Percentiles rank a stretch among this genome's conserved stretches.
These are phyloP conservation scores for Ctenopoma multispine DNA, from an alignment of 2,797 vertebrate genomes.

Conservation along the genomic window DNA sequence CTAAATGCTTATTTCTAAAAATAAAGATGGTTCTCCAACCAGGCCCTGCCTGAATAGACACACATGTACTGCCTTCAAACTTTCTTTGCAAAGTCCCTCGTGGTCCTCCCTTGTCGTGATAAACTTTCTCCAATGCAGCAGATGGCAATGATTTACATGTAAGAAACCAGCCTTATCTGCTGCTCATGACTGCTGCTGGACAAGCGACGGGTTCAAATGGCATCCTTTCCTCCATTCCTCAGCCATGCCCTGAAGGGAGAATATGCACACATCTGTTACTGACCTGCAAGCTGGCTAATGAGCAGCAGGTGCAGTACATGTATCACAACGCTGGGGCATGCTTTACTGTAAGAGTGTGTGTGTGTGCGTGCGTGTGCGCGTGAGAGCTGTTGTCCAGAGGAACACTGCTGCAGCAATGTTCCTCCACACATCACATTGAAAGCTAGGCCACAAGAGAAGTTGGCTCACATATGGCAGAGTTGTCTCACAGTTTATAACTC, in stretches of 20 bases:
- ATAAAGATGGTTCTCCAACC: conserved; percentile 15
- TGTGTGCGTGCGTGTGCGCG: background rate
- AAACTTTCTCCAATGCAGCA: conserved; percentile 59
- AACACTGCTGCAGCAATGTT: conserved; percentile 10
- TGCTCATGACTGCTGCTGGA: conserved; percentile 57
- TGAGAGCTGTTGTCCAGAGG: conserved; percentile 16
- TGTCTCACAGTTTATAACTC: background rate
- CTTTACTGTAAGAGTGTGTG: background rate
- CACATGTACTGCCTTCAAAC: conserved; percentile 31
- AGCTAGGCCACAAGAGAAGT: background rate
- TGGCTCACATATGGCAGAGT: conserved; percentile 3
- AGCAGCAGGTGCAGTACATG: conserved; percentile 63
- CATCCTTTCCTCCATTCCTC: conserved; percentile 25
- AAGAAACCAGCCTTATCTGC: conserved; percentile 65
- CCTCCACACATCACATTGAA: background rate
- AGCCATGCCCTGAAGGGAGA: conserved; percentile 63
- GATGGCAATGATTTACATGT: conserved; percentile 76
- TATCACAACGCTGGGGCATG: conserved; percentile 36
- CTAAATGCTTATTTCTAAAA: conserved; percentile 54
- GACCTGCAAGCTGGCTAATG: conserved; percentile 71
- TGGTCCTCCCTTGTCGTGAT: conserved; percentile 35
- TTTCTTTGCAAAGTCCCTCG: conserved; percentile 36
- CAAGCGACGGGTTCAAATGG: conserved; percentile 43
- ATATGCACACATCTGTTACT: conserved; percentile 66
- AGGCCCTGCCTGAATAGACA: conserved; percentile 4